Conservation (phyloP, 2,113 vertebrate genomes). For the Cygnus atratus region DNA sequence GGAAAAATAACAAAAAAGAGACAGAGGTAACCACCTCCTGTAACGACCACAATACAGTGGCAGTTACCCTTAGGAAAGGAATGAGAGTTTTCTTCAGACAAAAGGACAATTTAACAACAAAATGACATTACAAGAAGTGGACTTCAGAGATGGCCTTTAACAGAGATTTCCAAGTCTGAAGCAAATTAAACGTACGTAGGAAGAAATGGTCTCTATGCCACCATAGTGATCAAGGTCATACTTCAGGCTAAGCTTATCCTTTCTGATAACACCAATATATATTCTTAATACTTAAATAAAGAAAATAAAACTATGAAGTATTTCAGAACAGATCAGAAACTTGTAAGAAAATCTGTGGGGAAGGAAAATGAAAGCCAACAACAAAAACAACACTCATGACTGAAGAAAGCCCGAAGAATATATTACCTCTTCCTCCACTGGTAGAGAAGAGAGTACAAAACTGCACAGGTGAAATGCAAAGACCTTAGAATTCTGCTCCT, state of each 20-base stretch:
- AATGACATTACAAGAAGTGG: not conserved
- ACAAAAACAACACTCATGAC: not conserved
- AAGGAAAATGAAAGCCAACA: too few species aligned
- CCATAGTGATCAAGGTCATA: not conserved
- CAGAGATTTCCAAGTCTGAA: not conserved
- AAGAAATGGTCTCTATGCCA: not conserved
- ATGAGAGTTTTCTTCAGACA: not conserved
- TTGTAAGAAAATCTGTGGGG: not conserved
- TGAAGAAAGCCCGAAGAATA: not conserved
- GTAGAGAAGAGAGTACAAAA: not conserved
- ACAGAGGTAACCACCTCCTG: not conserved
- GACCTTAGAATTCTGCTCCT: not conserved
- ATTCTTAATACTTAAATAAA: not conserved
- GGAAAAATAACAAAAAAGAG: not conserved
- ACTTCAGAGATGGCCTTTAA: conserved; percentile 31
- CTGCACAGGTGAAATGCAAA: not conserved
- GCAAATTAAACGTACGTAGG: not conserved
- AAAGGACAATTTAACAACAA: not conserved
- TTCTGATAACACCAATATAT: not conserved
- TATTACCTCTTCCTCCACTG: not conserved
- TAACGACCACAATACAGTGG: not conserved
- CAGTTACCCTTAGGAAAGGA: not conserved
- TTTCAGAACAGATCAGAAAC: not conserved
- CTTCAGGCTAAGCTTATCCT: not conserved
- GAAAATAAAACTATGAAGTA: not conserved